Evolutionary conservation across 2,888 invertebrate species (phyloP).

Genomic region (Netelia virgata): DNA sequence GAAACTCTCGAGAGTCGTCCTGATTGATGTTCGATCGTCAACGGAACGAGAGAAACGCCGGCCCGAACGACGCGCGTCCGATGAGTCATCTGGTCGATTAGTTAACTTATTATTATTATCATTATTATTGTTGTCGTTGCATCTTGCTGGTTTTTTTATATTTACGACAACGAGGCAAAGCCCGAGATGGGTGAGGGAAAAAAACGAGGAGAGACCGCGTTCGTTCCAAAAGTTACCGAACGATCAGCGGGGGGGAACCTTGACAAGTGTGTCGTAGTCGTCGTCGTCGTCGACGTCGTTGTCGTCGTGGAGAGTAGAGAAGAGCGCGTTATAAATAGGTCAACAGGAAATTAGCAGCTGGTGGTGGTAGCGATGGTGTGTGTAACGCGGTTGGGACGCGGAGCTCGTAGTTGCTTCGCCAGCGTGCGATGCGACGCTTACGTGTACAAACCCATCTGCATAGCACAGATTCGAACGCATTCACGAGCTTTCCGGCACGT

Average conservation of each 20-base stretch:
- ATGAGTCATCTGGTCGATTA: conserved; percentile 33
- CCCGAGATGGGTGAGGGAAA: background rate
- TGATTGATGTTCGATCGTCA: background rate
- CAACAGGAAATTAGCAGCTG: conserved; percentile 79
- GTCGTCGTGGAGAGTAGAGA: conserved; percentile 50
- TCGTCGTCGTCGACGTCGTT: conserved; percentile 42
- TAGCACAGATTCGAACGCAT: conserved; percentile 36
- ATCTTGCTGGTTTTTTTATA: conserved; percentile 2
- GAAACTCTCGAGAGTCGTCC: conserved; percentile 21
- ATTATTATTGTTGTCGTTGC: background rate
- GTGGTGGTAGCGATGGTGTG: conserved; percentile 65
- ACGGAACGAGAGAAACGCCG: background rate
- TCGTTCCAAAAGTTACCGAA: conserved; percentile 66
- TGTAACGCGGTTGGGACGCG: conserved; percentile 12
- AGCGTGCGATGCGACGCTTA: conserved; percentile 9
- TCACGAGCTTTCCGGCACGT: conserved; percentile 26
- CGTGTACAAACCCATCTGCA: conserved; percentile 19
- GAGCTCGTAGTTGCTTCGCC: conserved; percentile 46
- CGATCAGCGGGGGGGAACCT: conserved; percentile 73
- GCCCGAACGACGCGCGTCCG: background rate
- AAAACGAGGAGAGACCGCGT: conserved; percentile 43
- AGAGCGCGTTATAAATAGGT: conserved; percentile 79
- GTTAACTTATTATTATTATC: background rate
- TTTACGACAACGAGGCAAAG: background rate
- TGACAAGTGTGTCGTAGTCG: conserved; percentile 73